phyloP scores from a whole-genome alignment of 1,140 invertebrate genomes.

The Paraescarpia echinospica region DNA sequence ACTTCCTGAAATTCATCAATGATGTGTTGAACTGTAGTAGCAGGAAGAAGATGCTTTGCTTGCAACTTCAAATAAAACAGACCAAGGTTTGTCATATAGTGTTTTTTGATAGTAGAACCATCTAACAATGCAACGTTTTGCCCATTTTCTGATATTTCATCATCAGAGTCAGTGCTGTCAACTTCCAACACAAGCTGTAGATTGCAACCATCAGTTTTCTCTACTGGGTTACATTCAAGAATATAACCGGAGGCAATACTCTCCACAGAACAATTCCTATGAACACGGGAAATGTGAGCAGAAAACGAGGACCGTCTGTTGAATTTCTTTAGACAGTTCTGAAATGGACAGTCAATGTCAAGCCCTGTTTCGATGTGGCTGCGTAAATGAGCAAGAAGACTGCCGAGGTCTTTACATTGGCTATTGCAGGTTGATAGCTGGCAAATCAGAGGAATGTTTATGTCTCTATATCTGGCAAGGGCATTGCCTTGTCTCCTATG shows the following conservation, averaged over 20 bases:
- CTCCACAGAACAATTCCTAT: no score
- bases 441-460: not conserved
- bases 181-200: not conserved
- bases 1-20: constrained; percentile 2
- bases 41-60: not conserved
- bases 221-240: not conserved
- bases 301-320: no score
- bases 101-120: not conserved
- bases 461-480: not conserved
- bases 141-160: not conserved
- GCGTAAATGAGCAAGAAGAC: not conserved
- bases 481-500: not conserved
- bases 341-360: no score
- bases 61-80: constrained; percentile 14
- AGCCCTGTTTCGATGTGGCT: no score
- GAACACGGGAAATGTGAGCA: no score
- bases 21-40: constrained; percentile 12
- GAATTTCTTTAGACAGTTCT: no score
- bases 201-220: not conserved
- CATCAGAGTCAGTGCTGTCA: constrained; percentile 6
- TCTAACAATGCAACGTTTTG: not conserved
- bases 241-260: not conserved
- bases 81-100: not conserved
- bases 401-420: not conserved
- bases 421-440: not conserved